phyloP scores from a whole-genome alignment of 2,113 vertebrate genomes.

The Pelecanus crispus region DNA sequence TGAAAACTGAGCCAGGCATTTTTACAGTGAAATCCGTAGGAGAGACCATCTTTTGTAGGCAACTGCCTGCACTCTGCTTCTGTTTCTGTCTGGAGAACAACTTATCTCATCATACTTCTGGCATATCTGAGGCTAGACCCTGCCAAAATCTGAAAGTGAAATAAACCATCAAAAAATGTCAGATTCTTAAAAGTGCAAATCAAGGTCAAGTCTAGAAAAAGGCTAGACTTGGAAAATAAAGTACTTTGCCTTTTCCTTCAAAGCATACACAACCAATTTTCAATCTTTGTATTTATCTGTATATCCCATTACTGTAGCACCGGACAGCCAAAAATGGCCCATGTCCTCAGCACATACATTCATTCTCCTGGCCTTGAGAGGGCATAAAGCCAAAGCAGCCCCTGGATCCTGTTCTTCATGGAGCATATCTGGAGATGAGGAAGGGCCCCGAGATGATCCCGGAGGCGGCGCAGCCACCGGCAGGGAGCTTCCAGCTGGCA shows the following conservation, averaged over 20 bases:
- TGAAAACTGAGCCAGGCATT: neutral
- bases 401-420: neutral
- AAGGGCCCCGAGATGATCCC: neutral
- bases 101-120: slow-evolving; percentile 52
- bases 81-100: slow-evolving; percentile 51
- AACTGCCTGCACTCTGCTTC: slow-evolving; percentile 29
- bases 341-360: neutral
- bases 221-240: neutral
- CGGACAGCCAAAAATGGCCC: neutral
- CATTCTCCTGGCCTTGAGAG: neutral
- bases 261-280: neutral
- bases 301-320: neutral
- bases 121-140: slow-evolving; percentile 14
- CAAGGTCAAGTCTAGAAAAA: slow-evolving; percentile 42
- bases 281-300: neutral
- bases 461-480: neutral
- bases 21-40: neutral
- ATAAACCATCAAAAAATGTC: slow-evolving; percentile 49
- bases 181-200: slow-evolving; percentile 43
- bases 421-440: neutral
- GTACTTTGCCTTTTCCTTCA: neutral
- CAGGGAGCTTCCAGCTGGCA: neutral
- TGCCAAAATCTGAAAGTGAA: slow-evolving; percentile 62
- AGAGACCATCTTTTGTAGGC: neutral
- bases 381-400: neutral